Conservation (phyloP, 1,140 invertebrate genomes). For the Drosophila insularis region DNA sequence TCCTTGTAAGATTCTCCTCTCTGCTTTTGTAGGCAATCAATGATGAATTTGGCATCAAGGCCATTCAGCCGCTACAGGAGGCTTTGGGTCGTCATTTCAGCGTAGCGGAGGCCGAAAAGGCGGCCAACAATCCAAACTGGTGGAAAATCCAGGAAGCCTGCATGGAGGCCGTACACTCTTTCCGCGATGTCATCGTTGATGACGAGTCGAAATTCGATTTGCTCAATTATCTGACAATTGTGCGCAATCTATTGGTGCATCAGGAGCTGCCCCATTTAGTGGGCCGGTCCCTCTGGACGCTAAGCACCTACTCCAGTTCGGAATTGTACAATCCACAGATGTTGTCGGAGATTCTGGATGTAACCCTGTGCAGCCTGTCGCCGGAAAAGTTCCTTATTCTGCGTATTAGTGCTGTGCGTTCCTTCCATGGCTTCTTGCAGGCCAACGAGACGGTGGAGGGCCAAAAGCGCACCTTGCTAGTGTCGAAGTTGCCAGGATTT, state of each 20-base stretch:
- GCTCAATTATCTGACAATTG: conserved; percentile 86
- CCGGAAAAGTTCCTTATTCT: conserved; percentile 73
- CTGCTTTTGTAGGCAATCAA: conserved; percentile 84
- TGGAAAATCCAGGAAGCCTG: conserved; percentile 92
- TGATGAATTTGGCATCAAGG: conserved; percentile 86
- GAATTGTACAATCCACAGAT: conserved; percentile 75
- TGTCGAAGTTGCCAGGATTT: conserved; percentile 69
- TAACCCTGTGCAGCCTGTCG: conserved; percentile 69
- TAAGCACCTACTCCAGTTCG: conserved; percentile 86
- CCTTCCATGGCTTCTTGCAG: conserved; percentile 84
- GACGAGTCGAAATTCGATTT: conserved; percentile 87
- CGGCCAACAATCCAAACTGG: conserved; percentile 85
- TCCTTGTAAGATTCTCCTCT: background rate
- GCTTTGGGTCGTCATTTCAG: conserved; percentile 87
- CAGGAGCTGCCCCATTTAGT: conserved; percentile 86
- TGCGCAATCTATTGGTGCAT: conserved; percentile 70
- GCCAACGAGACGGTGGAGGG: conserved; percentile 83
- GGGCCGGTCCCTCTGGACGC: conserved; percentile 88
- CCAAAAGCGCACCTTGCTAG: conserved; percentile 65
- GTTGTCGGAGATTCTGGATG: conserved; percentile 71
- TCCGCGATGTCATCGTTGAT: conserved; percentile 85
- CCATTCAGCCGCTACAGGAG: conserved; percentile 85
- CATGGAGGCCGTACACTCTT: conserved; percentile 86
- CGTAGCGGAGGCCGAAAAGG: conserved; percentile 84
- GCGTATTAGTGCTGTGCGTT: conserved; percentile 71